Evolutionary conservation across 2,113 vertebrate genomes (phyloP), one percentile per base, ranked within the genome.

Genomic region (Sciurus niger): DNA sequence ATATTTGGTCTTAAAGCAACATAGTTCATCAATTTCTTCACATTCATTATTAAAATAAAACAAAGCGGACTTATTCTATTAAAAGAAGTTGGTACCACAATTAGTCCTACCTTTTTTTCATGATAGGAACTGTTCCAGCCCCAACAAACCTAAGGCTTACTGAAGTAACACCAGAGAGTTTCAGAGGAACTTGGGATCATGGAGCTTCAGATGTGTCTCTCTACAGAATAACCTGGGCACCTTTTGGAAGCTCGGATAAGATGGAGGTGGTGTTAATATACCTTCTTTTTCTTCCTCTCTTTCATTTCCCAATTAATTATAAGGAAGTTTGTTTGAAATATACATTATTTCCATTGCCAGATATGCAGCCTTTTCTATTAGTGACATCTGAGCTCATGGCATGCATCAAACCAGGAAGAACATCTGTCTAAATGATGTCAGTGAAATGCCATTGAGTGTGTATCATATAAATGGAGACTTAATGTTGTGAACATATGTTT

Each of bases 131-230:
- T 20, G 99, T 99, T 95, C 99, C 99, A 68, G 99, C 99, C 10
- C 99, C 99, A 8, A 98, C 98, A 91, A 99, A 99, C 98, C 98
- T 99, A 84, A 98, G 65, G 95, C 99, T 99, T 95, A 99, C 99
- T 2, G 99, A 99, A 6, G 98, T 99, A 79, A 99, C 99, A 43
- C 98, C 99, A 0, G 99, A 98, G 68, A 99, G 99, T 40, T 99
- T 99, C 98, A 98, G 99, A 97, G 99, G 98, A 53, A 99, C 99
- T 1, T 99, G 99, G 99, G 99, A 99, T 48, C 99, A 99, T 34
- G 99, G 99, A 40, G 99, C 99, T 88, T 98, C 99, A 0, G 99
- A 99, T 76, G 99, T 99, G 14, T 98, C 99, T 91, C 98, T 99
- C 0, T 99, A 99, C 87, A 99, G 99, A 92, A 96, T 99, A 60